Base-by-base conservation (phyloP, 2,797 vertebrate species). In the Gorsachius magnificus region DNA sequence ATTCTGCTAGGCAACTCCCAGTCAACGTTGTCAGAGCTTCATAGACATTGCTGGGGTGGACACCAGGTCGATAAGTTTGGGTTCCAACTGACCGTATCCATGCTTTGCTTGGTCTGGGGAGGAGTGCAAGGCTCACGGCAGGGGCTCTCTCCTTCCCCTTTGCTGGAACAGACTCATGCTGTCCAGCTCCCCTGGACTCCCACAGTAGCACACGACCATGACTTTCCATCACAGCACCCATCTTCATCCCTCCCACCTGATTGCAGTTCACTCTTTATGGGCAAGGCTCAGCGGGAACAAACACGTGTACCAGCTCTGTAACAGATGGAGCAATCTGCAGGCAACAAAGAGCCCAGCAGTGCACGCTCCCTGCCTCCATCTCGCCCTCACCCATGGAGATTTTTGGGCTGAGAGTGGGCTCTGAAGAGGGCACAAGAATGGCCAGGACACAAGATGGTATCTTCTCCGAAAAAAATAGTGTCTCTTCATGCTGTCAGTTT, bases 161-260 rank as follows among this genome's bases (percentile, higher is more conserved):
- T 2, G 4, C 74, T 81, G 64, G 75, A 21, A 25, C 29, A 33
- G 53, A 2, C 43, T 31, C 4, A 4, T 5, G 21, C 10, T 29
- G 35, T 11, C 64, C 79, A 14, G 22, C 54, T 72, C 8, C 28
- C 25, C 18, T 46, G 20, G 51, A 41, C 16, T 83, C 64, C 33
- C 41, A 5, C 4, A 26, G 71, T 3, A 71, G 53, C 35, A 26
- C 50, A 6, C 13, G n/a, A 10, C 38, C n/a, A 4, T 0, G 5
- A 20, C 31, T 85, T 75, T 65, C 58, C 57, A 16, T 46, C 41
- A 8, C 36, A 18, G 10, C 61, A 26, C 29, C 6, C 50, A 3
- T 31, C 60, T 77, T n/a, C 48, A 13, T 48, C 54, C 56, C 51
- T 5, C 16, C 24, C 51, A 12, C 24, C 28, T 33, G 56, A 54